phyloP scores from a whole-genome alignment of 2,888 invertebrate genomes.

The Cephus rjabovi region DNA sequence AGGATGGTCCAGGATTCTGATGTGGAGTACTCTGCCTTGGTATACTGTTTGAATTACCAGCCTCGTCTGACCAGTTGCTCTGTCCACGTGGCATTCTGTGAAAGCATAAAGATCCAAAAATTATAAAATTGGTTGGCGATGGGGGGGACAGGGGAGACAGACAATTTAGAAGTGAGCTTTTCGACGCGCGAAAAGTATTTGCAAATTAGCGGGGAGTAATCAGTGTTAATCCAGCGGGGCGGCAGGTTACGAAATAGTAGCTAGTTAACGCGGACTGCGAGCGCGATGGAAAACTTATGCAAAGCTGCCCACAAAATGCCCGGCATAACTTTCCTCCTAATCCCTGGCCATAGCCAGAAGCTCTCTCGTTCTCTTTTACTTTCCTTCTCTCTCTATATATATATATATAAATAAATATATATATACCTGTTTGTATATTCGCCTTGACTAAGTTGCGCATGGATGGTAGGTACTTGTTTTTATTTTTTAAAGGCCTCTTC shows the following conservation, averaged over 20 bases:
- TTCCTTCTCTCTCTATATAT: constrained; percentile 3
- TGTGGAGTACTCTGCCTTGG: constrained; percentile 41
- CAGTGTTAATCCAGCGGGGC: constrained; percentile 44
- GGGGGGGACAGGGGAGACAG: background rate
- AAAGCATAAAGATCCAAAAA: constrained; percentile 18
- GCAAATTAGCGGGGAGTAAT: constrained; percentile 48
- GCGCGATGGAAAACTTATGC: constrained; percentile 53
- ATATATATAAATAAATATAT: no score
- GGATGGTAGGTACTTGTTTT: background rate
- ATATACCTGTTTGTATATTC: background rate
- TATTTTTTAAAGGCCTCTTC: constrained; percentile 7
- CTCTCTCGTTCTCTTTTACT: constrained; percentile 28
- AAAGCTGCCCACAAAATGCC: constrained; percentile 60
- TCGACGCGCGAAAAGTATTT: constrained; percentile 22
- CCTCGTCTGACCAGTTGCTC: constrained; percentile 58
- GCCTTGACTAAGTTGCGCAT: background rate
- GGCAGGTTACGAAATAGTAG: constrained; percentile 30
- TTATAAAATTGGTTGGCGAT: background rate
- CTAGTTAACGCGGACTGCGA: constrained; percentile 29
- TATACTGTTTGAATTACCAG: constrained; percentile 51
- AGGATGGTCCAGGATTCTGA: constrained; percentile 47
- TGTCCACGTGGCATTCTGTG: constrained; percentile 60
- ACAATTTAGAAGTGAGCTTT: background rate
- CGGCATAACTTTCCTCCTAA: constrained; percentile 58
- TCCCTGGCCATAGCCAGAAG: constrained; percentile 44